phyloP scores from a whole-genome alignment of 2,797 vertebrate species.

The Galagoides demidoff region DNA sequence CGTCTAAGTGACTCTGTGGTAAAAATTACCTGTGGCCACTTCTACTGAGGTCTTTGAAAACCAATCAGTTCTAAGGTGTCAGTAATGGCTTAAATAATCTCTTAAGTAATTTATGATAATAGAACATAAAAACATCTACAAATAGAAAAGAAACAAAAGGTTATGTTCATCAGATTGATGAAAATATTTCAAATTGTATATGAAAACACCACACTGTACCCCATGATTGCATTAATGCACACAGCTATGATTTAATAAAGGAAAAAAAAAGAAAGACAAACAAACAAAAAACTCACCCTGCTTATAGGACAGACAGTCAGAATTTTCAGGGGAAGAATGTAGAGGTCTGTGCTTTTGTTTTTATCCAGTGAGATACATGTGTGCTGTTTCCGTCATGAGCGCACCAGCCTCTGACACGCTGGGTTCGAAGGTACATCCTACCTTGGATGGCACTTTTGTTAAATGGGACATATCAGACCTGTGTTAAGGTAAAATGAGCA shows the following conservation, averaged over 20 bases:
- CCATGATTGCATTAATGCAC: too few relatives aligned
- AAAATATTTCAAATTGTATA: too few relatives aligned
- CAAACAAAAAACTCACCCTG: background rate
- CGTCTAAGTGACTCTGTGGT: conserved; percentile 53
- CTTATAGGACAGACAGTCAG: background rate
- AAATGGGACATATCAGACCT: background rate
- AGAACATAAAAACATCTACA: background rate
- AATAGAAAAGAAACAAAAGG: background rate
- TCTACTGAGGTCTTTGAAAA: conserved; percentile 52
- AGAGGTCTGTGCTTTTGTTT: background rate
- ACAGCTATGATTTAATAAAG: too few relatives aligned
- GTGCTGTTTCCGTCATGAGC: background rate
- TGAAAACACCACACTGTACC: too few relatives aligned
- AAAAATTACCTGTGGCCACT: conserved; percentile 42
- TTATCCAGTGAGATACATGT: background rate
- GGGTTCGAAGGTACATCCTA: background rate
- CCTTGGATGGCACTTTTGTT: background rate
- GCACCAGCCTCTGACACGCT: background rate
- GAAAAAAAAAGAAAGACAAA: background rate
- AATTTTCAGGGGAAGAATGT: background rate
- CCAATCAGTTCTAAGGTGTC: conserved; percentile 40
- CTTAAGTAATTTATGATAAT: conserved; percentile 61
- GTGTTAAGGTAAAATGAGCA: background rate
- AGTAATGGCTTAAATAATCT: conserved; percentile 63
- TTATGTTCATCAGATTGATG: too few relatives aligned